Evolutionary conservation across 2,888 invertebrate species (phyloP), one percentile per base, ranked within the genome.

Genomic region (Muschampia plurimacula): DNA sequence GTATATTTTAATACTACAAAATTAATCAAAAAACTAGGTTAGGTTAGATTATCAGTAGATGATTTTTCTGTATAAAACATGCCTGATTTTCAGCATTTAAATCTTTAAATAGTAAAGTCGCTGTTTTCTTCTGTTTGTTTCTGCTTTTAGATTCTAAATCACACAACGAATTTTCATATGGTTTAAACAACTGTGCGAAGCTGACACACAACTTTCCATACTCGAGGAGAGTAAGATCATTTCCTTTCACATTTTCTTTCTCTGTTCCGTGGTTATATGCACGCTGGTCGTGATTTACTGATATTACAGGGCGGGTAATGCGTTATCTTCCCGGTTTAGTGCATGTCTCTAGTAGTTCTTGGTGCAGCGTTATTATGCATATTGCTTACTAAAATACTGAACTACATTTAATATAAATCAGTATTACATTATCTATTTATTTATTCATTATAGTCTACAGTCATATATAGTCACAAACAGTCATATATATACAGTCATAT

Each of bases 241-340:
- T 57, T 57, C 57, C 28, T 12, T 12, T 28, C 4, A 52, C 52
- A 52, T 52, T 52, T 52, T 28, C 12, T 28, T 2, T 57, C 3
- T 57, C 1, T 57, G 10, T 57, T 57, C 28, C 57, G 22, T 57
- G 28, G 52, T 52, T 44, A 62, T 67, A 71, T 71, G 59, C 32
- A 67, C 41, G 32, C 15, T 63, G 28, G 55, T 13, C 62, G 72
- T 72, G 67, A 72, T 72, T 72, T 72, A 72, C 49, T 41, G 72
- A 72, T 72, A 72, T 67, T 72, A 67, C 62, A 36, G 28, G 65
- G 71, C 52, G 71, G 62, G 67, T 67, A 63, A 72, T 67, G 72
- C 62, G 59, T 67, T 72, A 72, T 72, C 72, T 67, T 67, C 32
- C 62, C 59, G 66, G 66, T 44, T 62, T 39, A 60, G 39, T 60